Base-by-base conservation (phyloP, 2,797 vertebrate species). In the Psittacula echo region DNA sequence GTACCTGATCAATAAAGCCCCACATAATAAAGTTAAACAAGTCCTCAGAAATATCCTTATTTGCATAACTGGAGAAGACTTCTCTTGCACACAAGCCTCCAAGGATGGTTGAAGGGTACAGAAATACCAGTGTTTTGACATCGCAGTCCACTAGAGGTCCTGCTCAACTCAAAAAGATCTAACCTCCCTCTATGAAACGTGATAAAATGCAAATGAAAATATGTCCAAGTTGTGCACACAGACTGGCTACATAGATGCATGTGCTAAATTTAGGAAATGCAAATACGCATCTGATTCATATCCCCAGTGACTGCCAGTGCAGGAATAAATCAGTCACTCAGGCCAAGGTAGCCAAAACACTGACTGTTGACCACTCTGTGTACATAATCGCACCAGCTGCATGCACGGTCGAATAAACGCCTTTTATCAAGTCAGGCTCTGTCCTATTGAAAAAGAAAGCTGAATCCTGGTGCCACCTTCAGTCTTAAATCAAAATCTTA, bases 91-190 rank as follows among this genome's bases (percentile, higher is more conserved):
- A 29, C 27, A 39, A 75, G 37, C 4, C 17, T 62, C 50, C 89
- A 41, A 12, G 61, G 85, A 17, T 32, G 47, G 39, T 11, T 41
- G 53, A 74, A 51, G 39, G 47, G 51, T 21, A 44, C 3, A 22
- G 73, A 37, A 86, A 20, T 2, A 27, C 4, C 21, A 2, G 37
- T 7, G 82, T 41, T 89, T 19, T 13, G 70, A 21, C 58, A 67
- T 3, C 51, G 66, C 2, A 29, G 82, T 23, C 96, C 95, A 95
- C 94, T 92, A 96, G 93, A 93, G 89, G 94, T 91, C 94, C 93
- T 85, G 86, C 90, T 94, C 89, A 71, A 67, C 93, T 39, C 83
- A 77, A 19, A 79, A n/a, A 4, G 80, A 27, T 82, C 71, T 7
- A 78, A 72, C 17, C 53, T 88, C 74, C 44, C 62, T 30, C 67